A percentile compares a stretch with the other conserved stretches of the same genome.
These are phyloP conservation scores for Osmerus eperlanus DNA, from an alignment of 2,113 vertebrate species.

Conservation along the genomic window DNA sequence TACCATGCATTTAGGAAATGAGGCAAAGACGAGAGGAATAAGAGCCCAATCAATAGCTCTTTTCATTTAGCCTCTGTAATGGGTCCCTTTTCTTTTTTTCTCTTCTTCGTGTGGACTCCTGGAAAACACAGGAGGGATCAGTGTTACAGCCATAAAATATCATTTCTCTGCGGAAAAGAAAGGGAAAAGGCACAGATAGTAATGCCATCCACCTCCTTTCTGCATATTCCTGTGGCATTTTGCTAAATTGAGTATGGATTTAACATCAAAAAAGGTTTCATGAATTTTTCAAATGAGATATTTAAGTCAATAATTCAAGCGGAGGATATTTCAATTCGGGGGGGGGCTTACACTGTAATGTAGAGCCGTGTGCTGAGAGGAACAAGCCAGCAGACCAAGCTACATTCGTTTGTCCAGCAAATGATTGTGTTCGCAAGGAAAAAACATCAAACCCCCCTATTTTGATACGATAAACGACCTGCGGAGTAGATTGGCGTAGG, in stretches of 20 bases:
- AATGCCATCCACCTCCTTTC: slow-evolving; percentile 85
- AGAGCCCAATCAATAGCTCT: slow-evolving; percentile 99
- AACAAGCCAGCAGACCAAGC: slow-evolving; percentile 77
- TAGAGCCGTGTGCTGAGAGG: slow-evolving; percentile 80
- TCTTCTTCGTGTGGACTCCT: slow-evolving; percentile 70
- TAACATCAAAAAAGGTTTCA: slow-evolving; percentile 99
- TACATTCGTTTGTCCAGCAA: slow-evolving; percentile 84
- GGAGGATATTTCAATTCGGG: slow-evolving; percentile 95
- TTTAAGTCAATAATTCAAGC: slow-evolving; percentile 99
- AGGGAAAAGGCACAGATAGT: slow-evolving; percentile 87
- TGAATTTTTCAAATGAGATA: slow-evolving; percentile 99
- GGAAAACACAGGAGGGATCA: slow-evolving; percentile 87
- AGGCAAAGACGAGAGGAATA: slow-evolving; percentile 94
- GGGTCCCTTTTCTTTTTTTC: slow-evolving; percentile 74
- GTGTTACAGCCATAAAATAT: slow-evolving; percentile 92
- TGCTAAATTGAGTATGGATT: slow-evolving; percentile 99
- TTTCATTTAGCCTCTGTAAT: slow-evolving; percentile 98
- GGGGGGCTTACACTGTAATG: slow-evolving; percentile 86
- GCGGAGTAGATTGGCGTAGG: too few relatives aligned
- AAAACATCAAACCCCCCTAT: slow-evolving; percentile 79
- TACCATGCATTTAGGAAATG: slow-evolving; percentile 96
- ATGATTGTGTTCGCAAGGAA: slow-evolving; percentile 79
- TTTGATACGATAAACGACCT: slow-evolving; percentile 74
- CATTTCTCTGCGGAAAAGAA: slow-evolving; percentile 80
- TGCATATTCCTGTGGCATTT: slow-evolving; percentile 99